A percentile compares a stretch with the other conserved stretches of the same genome.
These are phyloP conservation scores for Drosophila ogumai DNA, from an alignment of 1,140 invertebrate genomes.

Conservation along the genomic window DNA sequence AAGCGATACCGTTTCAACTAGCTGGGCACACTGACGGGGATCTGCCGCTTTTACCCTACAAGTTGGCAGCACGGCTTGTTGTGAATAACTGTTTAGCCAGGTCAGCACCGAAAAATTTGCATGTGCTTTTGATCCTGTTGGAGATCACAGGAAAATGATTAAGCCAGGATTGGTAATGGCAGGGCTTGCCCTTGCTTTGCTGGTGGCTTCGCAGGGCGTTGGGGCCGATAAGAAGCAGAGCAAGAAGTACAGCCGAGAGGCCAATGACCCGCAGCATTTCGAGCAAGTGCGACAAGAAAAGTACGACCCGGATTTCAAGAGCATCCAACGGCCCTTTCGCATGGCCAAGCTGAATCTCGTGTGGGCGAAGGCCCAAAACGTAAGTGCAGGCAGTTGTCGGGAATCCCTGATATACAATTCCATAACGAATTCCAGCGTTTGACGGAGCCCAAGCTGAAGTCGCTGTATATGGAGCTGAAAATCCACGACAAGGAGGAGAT, in stretches of 20 bases:
- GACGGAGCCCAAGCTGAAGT: conserved; percentile 93
- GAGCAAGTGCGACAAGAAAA: conserved; percentile 61
- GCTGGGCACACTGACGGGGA: conserved; percentile 9
- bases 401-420: neutral
- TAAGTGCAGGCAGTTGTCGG: conserved; percentile 70
- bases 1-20: too few species aligned
- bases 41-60: neutral
- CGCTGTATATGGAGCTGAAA: conserved; percentile 94
- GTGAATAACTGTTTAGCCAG: conserved; percentile 52
- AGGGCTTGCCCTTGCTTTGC: conserved; percentile 18
- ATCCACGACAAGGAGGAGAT: conserved; percentile 97
- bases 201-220: conserved; percentile 34
- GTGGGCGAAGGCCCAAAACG: conserved; percentile 93
- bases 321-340: conserved; percentile 91
- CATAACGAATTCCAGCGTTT: conserved; percentile 88
- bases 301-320: conserved; percentile 84
- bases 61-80: conserved; percentile 12
- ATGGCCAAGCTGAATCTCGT: conserved; percentile 94
- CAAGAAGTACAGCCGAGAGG: conserved; percentile 75
- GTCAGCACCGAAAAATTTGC: conserved; percentile 44
- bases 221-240: conserved; percentile 67
- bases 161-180: neutral
- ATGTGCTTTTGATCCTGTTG: conserved; percentile 14
- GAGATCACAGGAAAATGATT: conserved; percentile 10
- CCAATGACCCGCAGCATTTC: conserved; percentile 68